Base-by-base conservation (phyloP, 2,797 vertebrate species). In the Eulemur rubriventer region DNA sequence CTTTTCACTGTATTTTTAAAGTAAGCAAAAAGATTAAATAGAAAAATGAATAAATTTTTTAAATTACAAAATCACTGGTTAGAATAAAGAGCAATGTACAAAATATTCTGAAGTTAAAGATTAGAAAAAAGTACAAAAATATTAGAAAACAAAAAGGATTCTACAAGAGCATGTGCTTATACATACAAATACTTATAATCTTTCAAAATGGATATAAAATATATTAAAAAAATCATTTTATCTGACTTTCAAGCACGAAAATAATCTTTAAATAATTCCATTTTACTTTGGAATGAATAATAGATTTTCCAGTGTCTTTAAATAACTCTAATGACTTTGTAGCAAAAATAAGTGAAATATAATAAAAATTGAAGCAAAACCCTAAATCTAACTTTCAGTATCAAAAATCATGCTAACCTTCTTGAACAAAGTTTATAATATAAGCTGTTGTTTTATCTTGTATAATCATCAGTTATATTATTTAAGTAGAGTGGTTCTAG, bases 241-340 rank as follows among this genome's bases (percentile, higher is more conserved):
- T 48, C 57, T 96, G 13, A 89, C 14, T 96, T 90, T 72, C 24
- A 84, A 82, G 17, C 24, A 67, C 90, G 67, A 97, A 96, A 92
- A 69, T 63, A 91, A 41, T 22, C 1, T 88, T 69, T 94, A 67
- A 52, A 86, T 94, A 96, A 82, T 26, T 33, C 3, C 1, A 72
- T 5, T 0, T 91, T 96, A 46, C 14, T 59, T 72, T 83, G 24
- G 82, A 61, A 8, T 52, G n/a, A 55, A 67, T 90, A 91, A 67
- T 91, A 63, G 79, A 96, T 70, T 92, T 70, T n/a, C 38, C 3
- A 57, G 14, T 65, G 6, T 76, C 48, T 90, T 90, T 88, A 76
- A 48, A 5, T 7, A 92, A 93, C 9, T 55, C 1, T 78, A 80
- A 94, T 6, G 0, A 92, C 75, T 67, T 33, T 96, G 16, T 35